These are phyloP conservation scores for Centruroides vittatus DNA, from an alignment of 1,140 invertebrate genomes.

Conservation along the genomic window DNA sequence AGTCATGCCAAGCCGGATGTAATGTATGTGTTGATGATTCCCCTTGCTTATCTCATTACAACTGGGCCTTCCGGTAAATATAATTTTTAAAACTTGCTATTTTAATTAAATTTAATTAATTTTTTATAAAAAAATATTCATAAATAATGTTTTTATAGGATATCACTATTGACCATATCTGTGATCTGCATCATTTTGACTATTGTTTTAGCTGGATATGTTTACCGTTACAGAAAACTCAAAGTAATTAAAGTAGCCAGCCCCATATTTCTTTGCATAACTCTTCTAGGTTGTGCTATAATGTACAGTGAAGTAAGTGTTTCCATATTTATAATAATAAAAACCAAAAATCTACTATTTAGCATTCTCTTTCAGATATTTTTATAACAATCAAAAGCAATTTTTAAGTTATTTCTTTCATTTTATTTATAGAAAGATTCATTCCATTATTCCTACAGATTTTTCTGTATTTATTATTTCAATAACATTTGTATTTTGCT, in stretches of 20 bases:
- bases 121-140: not conserved
- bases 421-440: too few species aligned
- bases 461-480: too few species aligned
- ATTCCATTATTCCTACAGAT: too few species aligned
- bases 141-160: constrained; percentile 20
- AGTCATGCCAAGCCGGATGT: constrained; percentile 59
- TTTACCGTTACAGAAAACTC: constrained; percentile 52
- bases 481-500: too few species aligned
- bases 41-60: constrained; percentile 65
- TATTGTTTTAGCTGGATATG: constrained; percentile 54
- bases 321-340: too few species aligned
- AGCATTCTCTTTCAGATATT: too few species aligned
- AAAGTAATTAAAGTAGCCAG: constrained; percentile 81
- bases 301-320: constrained; percentile 69
- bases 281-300: constrained; percentile 70
- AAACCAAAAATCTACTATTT: too few species aligned
- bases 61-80: constrained; percentile 47
- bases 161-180: constrained; percentile 62
- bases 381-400: too few species aligned
- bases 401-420: too few species aligned
- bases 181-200: constrained; percentile 58
- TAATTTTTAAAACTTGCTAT: not conserved
- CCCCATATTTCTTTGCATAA: constrained; percentile 74
- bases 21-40: constrained; percentile 50
- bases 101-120: not conserved